These are phyloP conservation scores for Chaenocephalus aceratus DNA, from an alignment of 2,113 vertebrate species.

Conservation along the genomic window DNA sequence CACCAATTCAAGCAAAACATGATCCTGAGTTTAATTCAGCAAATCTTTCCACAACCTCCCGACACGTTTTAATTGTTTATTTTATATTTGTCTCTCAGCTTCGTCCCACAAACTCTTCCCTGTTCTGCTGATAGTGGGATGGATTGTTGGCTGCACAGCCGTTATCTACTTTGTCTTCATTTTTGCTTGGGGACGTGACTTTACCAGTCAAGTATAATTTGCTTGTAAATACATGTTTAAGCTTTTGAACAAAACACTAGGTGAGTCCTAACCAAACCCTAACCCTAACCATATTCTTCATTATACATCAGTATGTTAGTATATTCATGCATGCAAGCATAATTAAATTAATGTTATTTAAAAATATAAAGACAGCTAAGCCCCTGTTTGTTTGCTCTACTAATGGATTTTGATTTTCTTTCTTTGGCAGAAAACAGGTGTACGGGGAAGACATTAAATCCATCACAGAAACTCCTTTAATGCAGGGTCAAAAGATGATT, in stretches of 20 bases:
- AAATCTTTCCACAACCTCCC: constrained; percentile 17
- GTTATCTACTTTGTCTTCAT: constrained; percentile 66
- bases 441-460: constrained; percentile 38
- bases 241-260: background rate
- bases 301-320: background rate
- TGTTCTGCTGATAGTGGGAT: constrained; percentile 63
- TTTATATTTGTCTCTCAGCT: constrained; percentile 38
- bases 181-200: constrained; percentile 45
- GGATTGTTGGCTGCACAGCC: constrained; percentile 56
- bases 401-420: constrained; percentile 49
- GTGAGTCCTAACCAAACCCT: background rate
- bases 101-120: constrained; percentile 47
- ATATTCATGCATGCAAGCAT: too few relatives aligned
- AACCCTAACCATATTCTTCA: too few relatives aligned
- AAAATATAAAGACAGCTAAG: too few relatives aligned
- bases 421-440: constrained; percentile 48
- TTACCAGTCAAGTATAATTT: background rate
- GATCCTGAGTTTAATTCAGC: background rate
- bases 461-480: constrained; percentile 24
- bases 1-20: constrained; percentile 3
- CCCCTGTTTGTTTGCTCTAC: constrained; percentile 9
- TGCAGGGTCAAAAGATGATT: constrained; percentile 16
- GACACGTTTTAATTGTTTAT: constrained; percentile 20
- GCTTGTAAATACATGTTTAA: background rate
- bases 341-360: background rate